Conservation (phyloP, 2,888 invertebrate species). For the Microlaimidae sp. region DNA sequence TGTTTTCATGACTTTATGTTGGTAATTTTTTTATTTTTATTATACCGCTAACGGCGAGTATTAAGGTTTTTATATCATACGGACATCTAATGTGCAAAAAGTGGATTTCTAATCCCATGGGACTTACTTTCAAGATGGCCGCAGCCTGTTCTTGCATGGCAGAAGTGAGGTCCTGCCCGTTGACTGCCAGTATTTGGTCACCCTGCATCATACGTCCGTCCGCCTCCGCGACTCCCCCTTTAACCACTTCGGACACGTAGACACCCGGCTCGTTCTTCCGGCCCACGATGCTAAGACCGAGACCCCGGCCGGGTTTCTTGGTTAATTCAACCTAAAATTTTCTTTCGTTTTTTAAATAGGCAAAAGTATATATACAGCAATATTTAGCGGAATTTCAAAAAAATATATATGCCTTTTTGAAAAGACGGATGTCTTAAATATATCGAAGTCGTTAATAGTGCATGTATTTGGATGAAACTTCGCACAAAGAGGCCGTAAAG, state of each 20-base stretch:
- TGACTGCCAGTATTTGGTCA: conserved; percentile 70
- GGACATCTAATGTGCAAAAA: too few relatives aligned
- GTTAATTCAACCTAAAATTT: conserved; percentile 54
- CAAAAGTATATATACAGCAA: too few relatives aligned
- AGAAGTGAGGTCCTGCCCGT: conserved; percentile 54
- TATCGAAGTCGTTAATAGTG: too few relatives aligned
- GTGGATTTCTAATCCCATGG: too few relatives aligned
- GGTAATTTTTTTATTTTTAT: background rate
- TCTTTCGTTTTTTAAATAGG: too few relatives aligned
- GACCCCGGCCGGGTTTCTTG: conserved; percentile 62
- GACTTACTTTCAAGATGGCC: conserved; percentile 59
- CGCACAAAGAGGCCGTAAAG: too few relatives aligned
- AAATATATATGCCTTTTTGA: too few relatives aligned
- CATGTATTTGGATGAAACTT: too few relatives aligned
- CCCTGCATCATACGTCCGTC: conserved; percentile 79
- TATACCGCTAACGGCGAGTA: too few relatives aligned
- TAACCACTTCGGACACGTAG: conserved; percentile 78
- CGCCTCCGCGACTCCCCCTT: conserved; percentile 63
- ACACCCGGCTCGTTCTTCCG: conserved; percentile 59
- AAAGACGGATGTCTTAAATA: too few relatives aligned
- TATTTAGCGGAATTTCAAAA: too few relatives aligned
- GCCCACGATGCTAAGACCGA: conserved; percentile 69
- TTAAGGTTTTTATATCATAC: too few relatives aligned
- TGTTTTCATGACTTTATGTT: background rate
- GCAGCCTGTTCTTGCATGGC: conserved; percentile 61